phyloP scores from a whole-genome alignment of 2,888 invertebrate genomes.

The Cotesia congregata region DNA sequence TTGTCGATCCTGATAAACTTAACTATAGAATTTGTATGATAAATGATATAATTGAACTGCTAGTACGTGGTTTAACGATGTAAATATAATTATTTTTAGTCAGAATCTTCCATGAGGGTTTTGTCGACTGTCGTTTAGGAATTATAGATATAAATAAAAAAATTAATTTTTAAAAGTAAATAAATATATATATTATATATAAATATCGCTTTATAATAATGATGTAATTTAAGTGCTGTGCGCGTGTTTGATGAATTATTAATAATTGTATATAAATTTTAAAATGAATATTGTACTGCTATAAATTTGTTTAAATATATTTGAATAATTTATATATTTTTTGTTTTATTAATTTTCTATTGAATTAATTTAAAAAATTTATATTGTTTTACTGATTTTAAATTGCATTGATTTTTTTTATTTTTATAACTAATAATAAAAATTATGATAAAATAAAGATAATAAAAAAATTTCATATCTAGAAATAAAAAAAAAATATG shows the following conservation, averaged over 20 bases:
- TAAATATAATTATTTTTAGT: slow-evolving; percentile 27
- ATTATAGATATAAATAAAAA: slow-evolving; percentile 65
- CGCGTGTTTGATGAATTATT: slow-evolving; percentile 60
- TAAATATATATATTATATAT: slow-evolving; percentile 10
- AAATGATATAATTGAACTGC: neutral
- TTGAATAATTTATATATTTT: slow-evolving; percentile 67
- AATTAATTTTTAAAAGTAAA: slow-evolving; percentile 18
- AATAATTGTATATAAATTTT: slow-evolving; percentile 59
- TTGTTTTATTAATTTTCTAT: slow-evolving; percentile 21
- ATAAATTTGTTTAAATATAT: slow-evolving; percentile 68
- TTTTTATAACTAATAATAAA: too few relatives aligned
- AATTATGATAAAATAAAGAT: too few relatives aligned
- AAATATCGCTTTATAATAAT: slow-evolving; percentile 28
- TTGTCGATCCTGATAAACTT: neutral
- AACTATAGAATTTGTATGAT: neutral
- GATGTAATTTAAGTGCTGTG: slow-evolving; percentile 56
- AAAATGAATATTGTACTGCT: slow-evolving; percentile 57
- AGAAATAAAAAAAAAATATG: too few relatives aligned
- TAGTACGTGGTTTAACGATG: slow-evolving; percentile 22
- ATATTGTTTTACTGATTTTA: too few relatives aligned
- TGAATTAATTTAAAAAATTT: too few relatives aligned
- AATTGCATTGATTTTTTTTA: too few relatives aligned
- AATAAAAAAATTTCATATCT: too few relatives aligned
- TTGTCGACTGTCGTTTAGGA: slow-evolving; percentile 38
- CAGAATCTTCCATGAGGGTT: slow-evolving; percentile 35